Base-by-base conservation (phyloP, 2,113 vertebrate genomes). In the Xenopus laevis region DNA sequence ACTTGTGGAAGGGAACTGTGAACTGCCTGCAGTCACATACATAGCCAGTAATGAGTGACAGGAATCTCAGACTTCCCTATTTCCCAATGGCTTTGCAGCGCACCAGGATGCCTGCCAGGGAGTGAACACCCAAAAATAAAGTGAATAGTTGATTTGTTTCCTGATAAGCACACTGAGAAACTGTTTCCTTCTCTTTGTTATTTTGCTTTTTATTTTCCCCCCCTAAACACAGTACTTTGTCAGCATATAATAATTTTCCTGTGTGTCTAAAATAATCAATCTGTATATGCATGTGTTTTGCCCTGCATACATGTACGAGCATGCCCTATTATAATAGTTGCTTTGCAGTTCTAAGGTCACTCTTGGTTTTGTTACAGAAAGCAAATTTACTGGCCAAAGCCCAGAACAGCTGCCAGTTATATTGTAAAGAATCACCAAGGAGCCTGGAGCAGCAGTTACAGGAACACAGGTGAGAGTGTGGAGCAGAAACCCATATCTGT, bases 371-470 rank as follows among this genome's bases (percentile, higher is more conserved):
- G 50, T 82, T 86, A 66, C 88, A 92, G 90, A 93, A 97, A 84
- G 89, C 94, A 47, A 83, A 81, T 67, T 87, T 96, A 66, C 86
- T 98, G 79, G 87, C 89, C 0, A 96, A 94, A 89, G 90, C 92
- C 78, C 95, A 92, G 63, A 94, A 94, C 67, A 93, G 92, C 71
- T 98, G 96, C 81, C 96, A 95, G 79, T 89, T 97, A 15, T 98
- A 94, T 81, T 95, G 95, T 87, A 96, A 98, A 86, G 96, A 98
- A 68, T 69, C 87, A 10, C 96, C 95, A 8, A 91, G 96, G 81
- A 98, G 94, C 83, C 91, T 99, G 81, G 97, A 98, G 63, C 96
- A 99, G 85, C 97, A 98, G 85, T 88, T 99, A 44, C 96, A 98
- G 84, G 95, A 98, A 73, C 96, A 98, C 89, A 96, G 97, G 97